These are phyloP conservation scores for Lepus timidus DNA, from an alignment of 2,113 vertebrate species.

Conservation along the genomic window DNA sequence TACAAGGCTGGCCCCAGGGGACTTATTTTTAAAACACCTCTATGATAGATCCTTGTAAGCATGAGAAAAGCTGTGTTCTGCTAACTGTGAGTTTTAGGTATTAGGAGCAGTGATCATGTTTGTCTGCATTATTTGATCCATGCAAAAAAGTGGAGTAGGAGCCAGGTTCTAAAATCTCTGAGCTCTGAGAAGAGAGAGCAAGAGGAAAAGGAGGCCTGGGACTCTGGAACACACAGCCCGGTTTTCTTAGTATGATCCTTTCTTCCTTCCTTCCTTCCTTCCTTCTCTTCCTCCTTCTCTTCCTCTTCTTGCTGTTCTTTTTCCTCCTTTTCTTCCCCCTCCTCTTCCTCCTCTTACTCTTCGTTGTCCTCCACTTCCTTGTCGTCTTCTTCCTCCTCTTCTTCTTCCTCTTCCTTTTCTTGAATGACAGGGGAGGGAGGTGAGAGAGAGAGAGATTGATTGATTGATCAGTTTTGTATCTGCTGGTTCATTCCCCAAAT, in stretches of 20 bases:
- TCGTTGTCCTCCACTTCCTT: no score
- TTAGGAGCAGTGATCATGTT: not conserved
- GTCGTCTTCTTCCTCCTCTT: no score
- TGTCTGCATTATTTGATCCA: not conserved
- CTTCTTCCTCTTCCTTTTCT: no score
- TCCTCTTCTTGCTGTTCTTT: no score
- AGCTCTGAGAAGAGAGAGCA: not conserved
- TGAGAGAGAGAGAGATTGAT: no score
- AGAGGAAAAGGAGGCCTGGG: not conserved
- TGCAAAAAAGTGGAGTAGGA: not conserved
- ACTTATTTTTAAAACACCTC: conserved; percentile 9
- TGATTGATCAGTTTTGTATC: no score
- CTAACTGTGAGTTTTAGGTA: not conserved
- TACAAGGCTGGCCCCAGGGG: not conserved
- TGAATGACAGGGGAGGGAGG: no score
- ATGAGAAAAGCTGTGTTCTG: not conserved
- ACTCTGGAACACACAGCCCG: not conserved
- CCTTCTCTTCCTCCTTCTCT: no score
- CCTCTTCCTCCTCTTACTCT: no score
- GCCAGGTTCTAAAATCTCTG: not conserved
- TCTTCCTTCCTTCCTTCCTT: no score
- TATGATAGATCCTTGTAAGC: not conserved
- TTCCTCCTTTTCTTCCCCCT: no score
- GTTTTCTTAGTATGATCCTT: not conserved
- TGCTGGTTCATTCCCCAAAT: no score